Percentiles rank a stretch among this genome's conserved stretches.
Conservation (phyloP, 2,888 invertebrate genomes). For the Diarsia mendica region DNA sequence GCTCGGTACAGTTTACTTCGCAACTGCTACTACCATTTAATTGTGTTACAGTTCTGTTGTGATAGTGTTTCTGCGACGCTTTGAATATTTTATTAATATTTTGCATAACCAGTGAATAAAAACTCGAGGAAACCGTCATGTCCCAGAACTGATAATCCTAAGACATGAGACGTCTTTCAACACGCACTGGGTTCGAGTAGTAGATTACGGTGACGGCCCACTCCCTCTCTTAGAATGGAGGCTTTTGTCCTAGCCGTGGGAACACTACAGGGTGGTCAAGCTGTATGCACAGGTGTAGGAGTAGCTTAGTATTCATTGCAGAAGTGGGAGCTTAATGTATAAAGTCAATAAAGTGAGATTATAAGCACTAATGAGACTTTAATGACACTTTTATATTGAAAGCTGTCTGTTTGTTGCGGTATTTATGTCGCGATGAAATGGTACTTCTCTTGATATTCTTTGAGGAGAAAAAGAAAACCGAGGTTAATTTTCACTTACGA, state of each 20-base stretch:
- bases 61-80: not conserved
- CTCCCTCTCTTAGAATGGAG: not conserved
- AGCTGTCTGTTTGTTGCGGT: conserved; percentile 1
- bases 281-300: not conserved
- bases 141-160: too few species aligned
- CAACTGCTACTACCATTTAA: conserved; percentile 28
- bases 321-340: not conserved
- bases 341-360: conserved; percentile 17
- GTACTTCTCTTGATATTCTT: conserved; percentile 1
- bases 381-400: conserved; percentile 23
- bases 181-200: not conserved
- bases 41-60: conserved; percentile 11
- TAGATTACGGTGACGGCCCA: not conserved
- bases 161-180: not conserved
- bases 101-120: not conserved
- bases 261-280: not conserved
- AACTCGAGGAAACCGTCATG: not conserved
- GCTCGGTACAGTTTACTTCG: conserved; percentile 20
- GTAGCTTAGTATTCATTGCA: not conserved
- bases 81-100: not conserved
- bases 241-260: not conserved
- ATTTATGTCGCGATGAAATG: conserved; percentile 13
- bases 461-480: not conserved
- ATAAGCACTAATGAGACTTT: conserved; percentile 36
- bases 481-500: not conserved